phyloP scores from a whole-genome alignment of 2,113 vertebrate genomes.

The Myxocyprinus asiaticus region DNA sequence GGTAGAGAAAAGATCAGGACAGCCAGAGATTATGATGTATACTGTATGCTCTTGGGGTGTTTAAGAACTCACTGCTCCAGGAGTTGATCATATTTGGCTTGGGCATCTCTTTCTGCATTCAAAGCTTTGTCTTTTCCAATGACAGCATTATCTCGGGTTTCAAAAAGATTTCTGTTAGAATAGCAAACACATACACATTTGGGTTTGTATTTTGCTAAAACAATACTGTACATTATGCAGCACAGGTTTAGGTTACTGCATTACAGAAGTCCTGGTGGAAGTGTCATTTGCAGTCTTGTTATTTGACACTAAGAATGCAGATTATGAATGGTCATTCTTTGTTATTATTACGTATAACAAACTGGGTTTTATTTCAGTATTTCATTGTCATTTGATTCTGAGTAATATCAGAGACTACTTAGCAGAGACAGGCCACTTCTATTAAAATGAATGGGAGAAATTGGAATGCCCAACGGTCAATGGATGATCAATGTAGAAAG shows the following conservation, averaged over 20 bases:
- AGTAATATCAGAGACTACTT: no score
- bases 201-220: no score
- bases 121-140: constrained; percentile 88
- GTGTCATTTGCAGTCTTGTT: neutral
- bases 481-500: no score
- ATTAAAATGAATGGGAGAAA: no score
- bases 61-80: constrained; percentile 88
- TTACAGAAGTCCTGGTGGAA: neutral
- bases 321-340: neutral
- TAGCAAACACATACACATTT: neutral
- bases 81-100: constrained; percentile 88
- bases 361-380: no score
- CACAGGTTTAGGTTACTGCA: no score
- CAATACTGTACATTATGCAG: no score
- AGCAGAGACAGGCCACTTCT: no score
- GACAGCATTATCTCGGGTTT: constrained; percentile 88
- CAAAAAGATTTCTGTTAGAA: constrained; percentile 84
- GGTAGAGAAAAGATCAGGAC: neutral
- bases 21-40: neutral
- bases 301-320: neutral
- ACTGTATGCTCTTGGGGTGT: neutral
- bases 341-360: no score
- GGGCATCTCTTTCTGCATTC: constrained; percentile 82
- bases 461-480: no score
- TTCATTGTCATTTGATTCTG: no score